Percentiles rank a stretch among this genome's conserved stretches.
These are phyloP conservation scores for Tachysurus fulvidraco DNA, from an alignment of 2,113 vertebrate species.

Conservation along the genomic window DNA sequence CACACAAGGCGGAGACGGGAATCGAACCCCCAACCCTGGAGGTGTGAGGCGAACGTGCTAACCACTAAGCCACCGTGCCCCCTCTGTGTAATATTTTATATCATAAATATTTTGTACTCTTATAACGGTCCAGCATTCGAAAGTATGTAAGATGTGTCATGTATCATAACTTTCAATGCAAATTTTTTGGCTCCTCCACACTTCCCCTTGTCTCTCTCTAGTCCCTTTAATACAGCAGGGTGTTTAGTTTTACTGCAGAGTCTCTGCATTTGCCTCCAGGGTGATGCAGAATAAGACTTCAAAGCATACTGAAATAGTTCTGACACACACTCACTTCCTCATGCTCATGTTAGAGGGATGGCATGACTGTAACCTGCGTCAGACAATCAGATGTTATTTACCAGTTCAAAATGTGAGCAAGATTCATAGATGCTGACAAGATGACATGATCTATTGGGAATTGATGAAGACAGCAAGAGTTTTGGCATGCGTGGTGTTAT, in stretches of 20 bases:
- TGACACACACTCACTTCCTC: slow-evolving; percentile 77
- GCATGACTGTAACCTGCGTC: slow-evolving; percentile 61
- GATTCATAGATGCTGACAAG: background rate
- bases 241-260: slow-evolving; percentile 33
- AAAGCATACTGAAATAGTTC: slow-evolving; percentile 76
- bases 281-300: slow-evolving; percentile 76
- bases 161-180: background rate
- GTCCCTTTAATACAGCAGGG: background rate
- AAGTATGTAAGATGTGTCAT: background rate
- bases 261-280: slow-evolving; percentile 66
- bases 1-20: too few species aligned
- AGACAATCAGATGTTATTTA: slow-evolving; percentile 62
- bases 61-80: too few species aligned
- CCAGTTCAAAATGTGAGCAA: slow-evolving; percentile 1
- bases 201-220: background rate
- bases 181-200: background rate
- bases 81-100: background rate
- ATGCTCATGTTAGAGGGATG: slow-evolving; percentile 67
- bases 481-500: background rate
- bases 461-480: background rate
- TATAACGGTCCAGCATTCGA: background rate
- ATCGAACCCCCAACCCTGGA: too few species aligned
- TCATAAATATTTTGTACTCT: too few species aligned
- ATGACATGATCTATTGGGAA: slow-evolving; percentile 18
- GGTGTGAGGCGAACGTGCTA: too few species aligned